Conservation (phyloP, 1,140 invertebrate species). For the Anadara kagoshimensis region DNA sequence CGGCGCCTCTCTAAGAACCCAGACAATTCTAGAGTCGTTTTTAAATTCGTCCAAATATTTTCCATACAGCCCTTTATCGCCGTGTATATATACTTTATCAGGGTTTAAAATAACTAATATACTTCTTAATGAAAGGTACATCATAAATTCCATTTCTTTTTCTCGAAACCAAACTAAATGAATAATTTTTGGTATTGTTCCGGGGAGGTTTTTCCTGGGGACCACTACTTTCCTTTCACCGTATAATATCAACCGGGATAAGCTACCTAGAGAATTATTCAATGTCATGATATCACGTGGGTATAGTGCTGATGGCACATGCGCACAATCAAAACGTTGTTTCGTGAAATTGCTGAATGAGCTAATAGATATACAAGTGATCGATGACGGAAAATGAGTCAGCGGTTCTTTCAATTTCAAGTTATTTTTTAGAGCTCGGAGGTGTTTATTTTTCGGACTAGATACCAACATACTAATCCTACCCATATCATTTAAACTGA, state of each 20-base stretch:
- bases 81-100: constrained; percentile 61
- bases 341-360: background rate
- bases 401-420: constrained; percentile 14
- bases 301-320: constrained; percentile 12
- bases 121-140: constrained; percentile 64
- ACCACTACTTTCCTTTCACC: constrained; percentile 16
- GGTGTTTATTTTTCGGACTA: constrained; percentile 12
- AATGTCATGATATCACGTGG: constrained; percentile 41
- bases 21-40: constrained; percentile 43
- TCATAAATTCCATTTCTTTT: constrained; percentile 53
- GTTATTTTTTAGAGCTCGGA: constrained; percentile 12
- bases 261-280: constrained; percentile 32
- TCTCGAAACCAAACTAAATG: constrained; percentile 61
- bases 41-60: constrained; percentile 52
- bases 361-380: constrained; percentile 10
- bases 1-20: constrained; percentile 55
- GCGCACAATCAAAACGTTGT: constrained; percentile 7
- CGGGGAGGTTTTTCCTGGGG: constrained; percentile 28
- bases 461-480: constrained; percentile 29
- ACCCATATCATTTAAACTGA: constrained; percentile 17
- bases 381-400: constrained; percentile 9
- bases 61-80: constrained; percentile 49
- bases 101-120: constrained; percentile 54
- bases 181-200: constrained; percentile 58
- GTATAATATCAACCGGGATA: constrained; percentile 36